Evolutionary conservation across 1,140 invertebrate species (phyloP), one percentile per base, ranked within the genome.

Genomic region (Drosophila arawakana): DNA sequence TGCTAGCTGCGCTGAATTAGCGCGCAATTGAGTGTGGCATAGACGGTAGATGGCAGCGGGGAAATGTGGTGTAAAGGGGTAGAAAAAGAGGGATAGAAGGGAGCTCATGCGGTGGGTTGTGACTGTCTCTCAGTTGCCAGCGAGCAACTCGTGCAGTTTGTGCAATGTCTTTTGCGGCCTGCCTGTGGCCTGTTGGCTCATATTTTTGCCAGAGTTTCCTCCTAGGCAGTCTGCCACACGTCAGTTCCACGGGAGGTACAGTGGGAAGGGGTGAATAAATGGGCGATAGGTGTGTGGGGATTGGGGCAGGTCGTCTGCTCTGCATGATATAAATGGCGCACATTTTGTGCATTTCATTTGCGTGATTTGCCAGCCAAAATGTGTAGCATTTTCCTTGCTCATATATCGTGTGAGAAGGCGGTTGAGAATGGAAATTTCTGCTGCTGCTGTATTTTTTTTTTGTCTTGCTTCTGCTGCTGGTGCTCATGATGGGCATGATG

Each of bases 341-440:
- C 82, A 88, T 89, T 88, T 89, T 89, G 83, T 88, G 83, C 83
- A 88, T 88, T 88, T 88, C 83, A 88, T 88, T 88, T 86, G 83
- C 83, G 82, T 86, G 83, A 86, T 86, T 82, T 88, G 80, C 83
- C 84, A 89, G 77, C 80, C 80, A 83, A 89, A 80, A 83, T 76
- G 73, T 88, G 84, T 78, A 78, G 80, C 70, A 80, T 77, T 86
- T 86, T 78, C 70, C 78, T 69, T 39, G 39, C 39, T 43, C 68
- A 72, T 72, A 72, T 71, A 63, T 65, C 58, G 65, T 61, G 60
- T 30, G 18, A 21, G 10, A 46, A 47, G 30, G 30, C 8, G 30
- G 25, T 30, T 34, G 50, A 30, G 50, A 13, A 35, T 57, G 54
- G 11, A 41, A 35, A 41, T 13, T 72, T 54, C 47, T 74, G 41